A percentile compares a stretch with the other conserved stretches of the same genome.
Evolutionary conservation across 2,797 vertebrate species (phyloP).

Genomic region (Phataginus tricuspis): DNA sequence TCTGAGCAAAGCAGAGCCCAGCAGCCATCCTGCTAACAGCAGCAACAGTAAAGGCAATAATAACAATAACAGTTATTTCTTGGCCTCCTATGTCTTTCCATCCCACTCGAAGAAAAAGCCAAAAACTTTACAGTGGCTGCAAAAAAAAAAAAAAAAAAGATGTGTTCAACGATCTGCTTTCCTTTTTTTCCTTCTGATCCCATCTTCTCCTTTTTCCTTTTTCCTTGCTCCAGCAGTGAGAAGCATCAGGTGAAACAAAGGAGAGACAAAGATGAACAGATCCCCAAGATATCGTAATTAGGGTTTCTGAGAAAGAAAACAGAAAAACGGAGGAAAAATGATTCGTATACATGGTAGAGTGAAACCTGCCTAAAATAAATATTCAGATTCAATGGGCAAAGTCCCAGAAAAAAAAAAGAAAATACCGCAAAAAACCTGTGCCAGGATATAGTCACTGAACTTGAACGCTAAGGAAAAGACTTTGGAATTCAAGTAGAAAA

Average conservation of each 20-base stretch:
- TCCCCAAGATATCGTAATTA: neutral
- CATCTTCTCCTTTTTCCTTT: too few species aligned
- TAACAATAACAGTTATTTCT: neutral
- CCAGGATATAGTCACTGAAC: neutral
- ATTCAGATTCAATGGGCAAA: neutral
- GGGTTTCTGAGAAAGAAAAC: neutral
- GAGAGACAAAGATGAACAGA: neutral
- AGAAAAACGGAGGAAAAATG: neutral
- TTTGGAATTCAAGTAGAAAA: neutral
- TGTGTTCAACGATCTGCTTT: too few species aligned
- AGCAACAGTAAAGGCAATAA: neutral
- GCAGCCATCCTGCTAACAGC: neutral
- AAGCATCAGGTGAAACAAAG: neutral
- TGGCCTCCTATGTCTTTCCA: neutral
- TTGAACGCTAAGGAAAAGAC: neutral
- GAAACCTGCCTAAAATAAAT: neutral
- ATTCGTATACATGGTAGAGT: neutral
- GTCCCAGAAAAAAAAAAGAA: neutral
- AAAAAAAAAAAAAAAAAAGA: neutral
- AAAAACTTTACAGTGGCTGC: neutral
- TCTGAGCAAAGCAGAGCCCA: accelerated
- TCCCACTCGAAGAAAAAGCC: neutral
- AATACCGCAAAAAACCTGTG: neutral
- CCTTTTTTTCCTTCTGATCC: neutral
- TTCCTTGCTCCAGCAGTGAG: neutral